A percentile compares a stretch with the other conserved stretches of the same genome.
Evolutionary conservation across 1,140 invertebrate genomes (phyloP).

Genomic region (Ridgeia piscesae): DNA sequence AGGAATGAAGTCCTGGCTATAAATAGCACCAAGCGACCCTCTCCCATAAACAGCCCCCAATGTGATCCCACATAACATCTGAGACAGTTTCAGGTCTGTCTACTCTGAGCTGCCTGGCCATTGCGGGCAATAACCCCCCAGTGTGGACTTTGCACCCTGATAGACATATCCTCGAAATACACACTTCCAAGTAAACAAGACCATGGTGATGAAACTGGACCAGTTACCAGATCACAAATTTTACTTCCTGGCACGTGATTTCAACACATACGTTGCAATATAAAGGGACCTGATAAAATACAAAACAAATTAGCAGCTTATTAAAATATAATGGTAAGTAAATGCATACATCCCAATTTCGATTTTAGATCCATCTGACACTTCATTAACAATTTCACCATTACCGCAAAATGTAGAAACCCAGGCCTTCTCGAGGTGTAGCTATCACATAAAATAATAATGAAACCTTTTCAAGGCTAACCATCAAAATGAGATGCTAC

Average conservation of each 20-base stretch:
- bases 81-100: background rate
- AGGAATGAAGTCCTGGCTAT: background rate
- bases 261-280: background rate
- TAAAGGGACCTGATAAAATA: too few species aligned
- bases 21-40: background rate
- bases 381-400: background rate
- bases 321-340: background rate
- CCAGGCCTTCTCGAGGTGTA: background rate
- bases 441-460: background rate
- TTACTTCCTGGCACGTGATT: background rate
- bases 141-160: too few species aligned
- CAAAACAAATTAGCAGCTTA: too few species aligned
- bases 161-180: too few species aligned
- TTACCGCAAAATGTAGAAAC: background rate
- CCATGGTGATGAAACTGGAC: background rate
- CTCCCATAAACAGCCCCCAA: background rate
- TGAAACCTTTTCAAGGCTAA: too few species aligned
- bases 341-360: background rate
- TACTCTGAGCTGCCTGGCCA: background rate
- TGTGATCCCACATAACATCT: background rate
- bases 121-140: background rate
- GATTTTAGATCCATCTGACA: background rate
- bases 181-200: background rate
- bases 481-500: too few species aligned
- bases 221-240: background rate